phyloP scores from a whole-genome alignment of 2,888 invertebrate species.

The Melanostoma scalare region DNA sequence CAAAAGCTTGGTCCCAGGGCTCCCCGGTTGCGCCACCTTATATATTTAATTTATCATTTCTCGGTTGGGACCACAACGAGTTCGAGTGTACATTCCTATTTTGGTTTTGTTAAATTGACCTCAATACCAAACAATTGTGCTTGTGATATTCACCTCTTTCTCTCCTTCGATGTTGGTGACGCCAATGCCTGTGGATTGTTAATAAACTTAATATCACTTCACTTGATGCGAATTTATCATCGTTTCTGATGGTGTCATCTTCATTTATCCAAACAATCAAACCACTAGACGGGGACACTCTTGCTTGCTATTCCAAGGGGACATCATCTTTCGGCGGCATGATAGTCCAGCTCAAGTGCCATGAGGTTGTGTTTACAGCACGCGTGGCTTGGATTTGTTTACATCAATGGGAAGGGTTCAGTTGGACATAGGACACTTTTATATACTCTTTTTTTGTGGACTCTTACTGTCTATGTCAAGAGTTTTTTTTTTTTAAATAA shows the following conservation, averaged over 20 bases:
- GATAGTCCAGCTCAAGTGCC: constrained; percentile 35
- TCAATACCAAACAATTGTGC: no score
- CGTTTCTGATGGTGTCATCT: constrained; percentile 12
- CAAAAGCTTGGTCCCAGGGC: no score
- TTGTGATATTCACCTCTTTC: constrained; percentile 14
- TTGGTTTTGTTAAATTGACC: no score
- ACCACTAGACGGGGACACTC: constrained; percentile 1
- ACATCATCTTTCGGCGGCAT: constrained; percentile 48
- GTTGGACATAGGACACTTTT: background rate
- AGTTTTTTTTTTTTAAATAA: background rate
- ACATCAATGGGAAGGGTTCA: constrained; percentile 16
- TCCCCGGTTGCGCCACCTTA: no score
- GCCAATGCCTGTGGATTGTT: background rate
- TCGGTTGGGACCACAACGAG: no score
- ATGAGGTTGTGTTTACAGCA: constrained; percentile 56
- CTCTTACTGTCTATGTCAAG: background rate
- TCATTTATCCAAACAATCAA: constrained; percentile 31
- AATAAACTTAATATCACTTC: constrained; percentile 22
- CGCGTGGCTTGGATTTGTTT: constrained; percentile 67
- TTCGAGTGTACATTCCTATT: no score
- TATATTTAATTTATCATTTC: no score
- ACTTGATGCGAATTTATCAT: constrained; percentile 37
- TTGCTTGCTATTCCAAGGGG: constrained; percentile 11
- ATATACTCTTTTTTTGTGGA: background rate
- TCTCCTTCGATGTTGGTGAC: background rate